These are phyloP conservation scores for Anas georgica DNA, from an alignment of 2,797 vertebrate genomes.

Conservation along the genomic window DNA sequence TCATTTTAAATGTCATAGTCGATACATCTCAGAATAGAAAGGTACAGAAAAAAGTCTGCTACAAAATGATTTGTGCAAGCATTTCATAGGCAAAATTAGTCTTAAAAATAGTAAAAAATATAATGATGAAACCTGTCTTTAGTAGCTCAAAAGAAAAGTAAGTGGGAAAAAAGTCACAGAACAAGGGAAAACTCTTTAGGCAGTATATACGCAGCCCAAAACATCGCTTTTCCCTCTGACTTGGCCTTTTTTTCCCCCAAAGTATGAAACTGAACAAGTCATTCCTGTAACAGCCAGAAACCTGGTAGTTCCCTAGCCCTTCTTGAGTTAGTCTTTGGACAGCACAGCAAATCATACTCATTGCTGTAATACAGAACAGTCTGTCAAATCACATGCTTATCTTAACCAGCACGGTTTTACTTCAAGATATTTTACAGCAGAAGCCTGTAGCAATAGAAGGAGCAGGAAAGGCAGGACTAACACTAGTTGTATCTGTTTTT, in stretches of 20 bases:
- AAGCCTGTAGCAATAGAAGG: neutral
- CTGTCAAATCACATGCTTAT: neutral
- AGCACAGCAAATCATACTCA: neutral
- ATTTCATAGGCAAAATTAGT: neutral
- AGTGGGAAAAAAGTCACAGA: neutral
- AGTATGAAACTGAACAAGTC: neutral
- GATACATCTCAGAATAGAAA: neutral
- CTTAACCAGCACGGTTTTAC: neutral
- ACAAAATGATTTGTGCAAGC: neutral
- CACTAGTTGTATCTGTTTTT: fast-evolving
- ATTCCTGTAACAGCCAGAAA: fast-evolving
- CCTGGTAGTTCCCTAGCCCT: neutral
- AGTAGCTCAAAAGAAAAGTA: neutral
- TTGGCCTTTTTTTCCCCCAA: neutral
- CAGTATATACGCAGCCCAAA: neutral
- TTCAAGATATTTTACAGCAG: neutral
- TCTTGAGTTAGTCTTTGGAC: neutral
- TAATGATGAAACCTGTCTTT: neutral
- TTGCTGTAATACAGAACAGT: neutral
- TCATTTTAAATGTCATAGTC: neutral
- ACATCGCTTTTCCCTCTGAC: fast-evolving
- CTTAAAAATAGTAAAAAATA: neutral
- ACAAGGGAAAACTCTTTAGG: neutral
- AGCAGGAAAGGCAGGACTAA: neutral
- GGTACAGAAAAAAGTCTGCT: neutral